Evolutionary conservation across 1,140 invertebrate species (phyloP).

Genomic region (Homarus americanus): DNA sequence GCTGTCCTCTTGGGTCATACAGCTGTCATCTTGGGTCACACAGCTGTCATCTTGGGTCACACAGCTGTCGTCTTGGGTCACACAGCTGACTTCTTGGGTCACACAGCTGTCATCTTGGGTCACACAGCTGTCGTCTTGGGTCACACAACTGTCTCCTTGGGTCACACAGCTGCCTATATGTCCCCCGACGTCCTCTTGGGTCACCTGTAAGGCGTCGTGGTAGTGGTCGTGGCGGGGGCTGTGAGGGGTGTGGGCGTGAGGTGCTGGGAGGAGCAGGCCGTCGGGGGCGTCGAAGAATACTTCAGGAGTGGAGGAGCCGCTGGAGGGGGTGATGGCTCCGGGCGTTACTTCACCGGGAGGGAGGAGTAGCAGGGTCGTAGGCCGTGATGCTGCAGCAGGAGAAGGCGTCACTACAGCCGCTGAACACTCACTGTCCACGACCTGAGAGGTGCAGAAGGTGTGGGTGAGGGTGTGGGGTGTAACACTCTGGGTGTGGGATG

Average conservation of each 20-base stretch:
- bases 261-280: neutral
- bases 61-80: too few relatives aligned
- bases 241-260: neutral
- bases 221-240: neutral
- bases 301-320: conserved; percentile 26
- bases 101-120: too few relatives aligned
- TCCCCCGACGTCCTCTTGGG: neutral
- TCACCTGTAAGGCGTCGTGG: neutral
- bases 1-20: too few relatives aligned
- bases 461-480: neutral
- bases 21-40: too few relatives aligned
- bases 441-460: neutral
- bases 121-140: too few relatives aligned
- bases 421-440: neutral
- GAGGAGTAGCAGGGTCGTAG: neutral
- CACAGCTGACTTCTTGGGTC: too few relatives aligned
- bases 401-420: neutral
- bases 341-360: neutral
- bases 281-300: conserved; percentile 37
- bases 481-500: neutral
- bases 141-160: too few relatives aligned
- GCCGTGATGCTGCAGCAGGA: neutral
- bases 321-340: neutral
- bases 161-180: too few relatives aligned
- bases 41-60: too few relatives aligned